Base-by-base conservation (phyloP, 2,888 invertebrate genomes). In the Micropterix aruncella region DNA sequence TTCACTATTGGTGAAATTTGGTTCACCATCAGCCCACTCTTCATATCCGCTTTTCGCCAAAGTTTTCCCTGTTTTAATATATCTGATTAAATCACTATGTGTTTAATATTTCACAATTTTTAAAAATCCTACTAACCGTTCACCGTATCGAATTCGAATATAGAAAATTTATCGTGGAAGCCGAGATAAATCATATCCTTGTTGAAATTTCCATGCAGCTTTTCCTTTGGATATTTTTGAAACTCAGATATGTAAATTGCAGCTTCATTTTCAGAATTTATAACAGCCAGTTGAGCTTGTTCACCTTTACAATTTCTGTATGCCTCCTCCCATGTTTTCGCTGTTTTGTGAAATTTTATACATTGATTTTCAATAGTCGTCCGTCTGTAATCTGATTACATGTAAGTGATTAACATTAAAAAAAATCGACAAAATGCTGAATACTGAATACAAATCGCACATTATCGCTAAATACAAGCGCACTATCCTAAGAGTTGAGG, bases 11-110 rank as follows among this genome's bases (percentile, higher is more conserved):
- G 38, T 42, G 9, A 14, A 9, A 17, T 38, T 40, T 19, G 48
- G 48, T 38, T 48, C 45, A 18, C 43, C 42, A 12, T 4, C n/a
- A 1, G 19, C 45, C 48, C 48, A 48, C n/a, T 19, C 37, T 2
- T 37, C 37, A 27, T 47, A 48, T 2, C 48, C 47, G 14, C 36
- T 17, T 12, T 18, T 17, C 16, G 19, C 27, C 12, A 41, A 9
- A 2, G 37, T 16, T 37, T 42, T 18, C 16, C 41, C 41, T 45
- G 17, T 12, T 7, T 40, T 40, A 5, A 40, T 36, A 7, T 12
- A 9, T 36, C 12, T 9, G 12, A 36, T 9, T 36, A 9, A 7
- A 36, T n/a, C n/a, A n/a, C n/a, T n/a, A n/a, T n/a, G n/a, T n/a
- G n/a, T n/a, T n/a, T n/a, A n/a, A n/a, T n/a, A n/a, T n/a, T n/a